Base-by-base conservation (phyloP, 2,797 vertebrate species). In the Tamandua tetradactyla region DNA sequence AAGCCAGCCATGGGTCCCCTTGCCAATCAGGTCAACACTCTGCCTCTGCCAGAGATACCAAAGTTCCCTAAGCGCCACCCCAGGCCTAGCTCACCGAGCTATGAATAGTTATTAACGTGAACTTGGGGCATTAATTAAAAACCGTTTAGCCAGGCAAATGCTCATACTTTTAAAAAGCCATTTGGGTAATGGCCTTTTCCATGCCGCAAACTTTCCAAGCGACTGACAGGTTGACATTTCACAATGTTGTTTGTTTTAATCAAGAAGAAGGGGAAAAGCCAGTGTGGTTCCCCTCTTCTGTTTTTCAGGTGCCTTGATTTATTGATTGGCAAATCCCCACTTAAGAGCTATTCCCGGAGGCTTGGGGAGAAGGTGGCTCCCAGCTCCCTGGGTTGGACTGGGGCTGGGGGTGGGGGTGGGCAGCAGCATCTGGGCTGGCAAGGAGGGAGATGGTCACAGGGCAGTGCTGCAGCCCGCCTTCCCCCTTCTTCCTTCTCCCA, bases 271-370 rank as follows among this genome's bases (percentile, higher is more conserved):
- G 4, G 23, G 10, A 30, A 2, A 30, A n/a, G 79, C 5, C 15
- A 0, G 32, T 55, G 37, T 15, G 85, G 89, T 35, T 83, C 94
- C 59, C 49, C 0, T 11, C 90, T 93, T 97, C 95, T n/a, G 27
- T 87, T 97, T 97, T 93, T 88, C 97, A 95, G 92, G 95, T 91
- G 94, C 89, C 83, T 94, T 98, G 97, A 98, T 98, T 98, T 98
- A 97, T 95, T 93, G 96, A 92, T 94, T 9, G 91, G 87, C 87
- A 95, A 95, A 92, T 97, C 97, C 96, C 80, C 62, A 91, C 96
- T 95, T 95, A 95, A 96, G 69, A 59, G 96, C 92, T 68, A 88
- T 72, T 88, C 47, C 9, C 93, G 1, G 17, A 42, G 72, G 52
- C 59, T 59, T 15, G 40, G 62, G 79, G 20, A 49, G 82, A 61